A percentile compares a stretch with the other conserved stretches of the same genome.
Conservation (phyloP, 2,113 vertebrate genomes). For the Aramus guarauna region DNA sequence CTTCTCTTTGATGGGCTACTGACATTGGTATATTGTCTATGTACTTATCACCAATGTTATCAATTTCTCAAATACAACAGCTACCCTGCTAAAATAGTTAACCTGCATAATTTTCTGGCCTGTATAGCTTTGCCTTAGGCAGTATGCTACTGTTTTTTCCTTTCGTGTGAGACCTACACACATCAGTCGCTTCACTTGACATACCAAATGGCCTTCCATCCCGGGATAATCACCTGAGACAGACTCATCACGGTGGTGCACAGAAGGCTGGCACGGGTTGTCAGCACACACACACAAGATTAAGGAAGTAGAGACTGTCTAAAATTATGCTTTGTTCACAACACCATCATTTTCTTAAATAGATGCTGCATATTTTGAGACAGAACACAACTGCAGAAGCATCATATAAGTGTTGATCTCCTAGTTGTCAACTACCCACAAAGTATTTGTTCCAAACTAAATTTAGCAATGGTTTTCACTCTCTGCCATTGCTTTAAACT, state of each 20-base stretch:
- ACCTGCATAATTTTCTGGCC: neutral
- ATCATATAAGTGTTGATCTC: neutral
- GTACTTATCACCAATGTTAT: neutral
- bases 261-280: neutral
- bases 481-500: neutral
- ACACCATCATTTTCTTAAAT: neutral
- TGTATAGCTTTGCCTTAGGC: neutral
- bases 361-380: neutral
- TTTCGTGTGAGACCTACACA: neutral
- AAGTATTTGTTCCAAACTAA: neutral
- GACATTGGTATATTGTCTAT: neutral
- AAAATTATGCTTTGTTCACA: neutral
- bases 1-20: neutral
- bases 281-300: neutral
- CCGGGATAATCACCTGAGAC: neutral
- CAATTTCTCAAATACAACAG: neutral
- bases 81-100: neutral
- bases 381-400: neutral
- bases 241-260: accelerated
- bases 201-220: neutral
- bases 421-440: neutral
- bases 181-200: neutral
- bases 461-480: neutral
- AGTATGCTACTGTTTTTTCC: neutral
- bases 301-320: neutral